phyloP scores from a whole-genome alignment of 2,113 vertebrate species.

The Origma solitaria region DNA sequence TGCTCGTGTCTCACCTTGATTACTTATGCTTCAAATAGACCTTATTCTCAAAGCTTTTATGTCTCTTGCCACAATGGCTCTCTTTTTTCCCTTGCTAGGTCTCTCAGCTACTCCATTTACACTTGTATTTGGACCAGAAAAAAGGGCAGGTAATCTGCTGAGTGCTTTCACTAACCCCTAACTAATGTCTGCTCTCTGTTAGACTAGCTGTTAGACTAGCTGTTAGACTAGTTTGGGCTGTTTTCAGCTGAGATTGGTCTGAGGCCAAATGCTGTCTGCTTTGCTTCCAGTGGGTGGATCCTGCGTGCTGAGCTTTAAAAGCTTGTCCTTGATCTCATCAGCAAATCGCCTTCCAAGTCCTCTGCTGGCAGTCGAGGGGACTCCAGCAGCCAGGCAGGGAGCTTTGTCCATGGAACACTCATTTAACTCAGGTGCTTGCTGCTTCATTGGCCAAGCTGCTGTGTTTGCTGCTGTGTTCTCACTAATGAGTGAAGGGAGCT shows the following conservation, averaged over 20 bases:
- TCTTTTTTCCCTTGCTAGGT: conserved; percentile 74
- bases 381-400: conserved; percentile 34
- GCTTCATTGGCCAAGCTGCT: not conserved
- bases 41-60: not conserved
- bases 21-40: not conserved
- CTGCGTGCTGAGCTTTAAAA: not conserved
- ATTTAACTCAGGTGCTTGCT: not conserved
- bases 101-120: conserved; percentile 73
- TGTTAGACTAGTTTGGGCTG: not conserved
- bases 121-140: conserved; percentile 75
- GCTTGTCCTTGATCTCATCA: not conserved
- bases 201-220: not conserved
- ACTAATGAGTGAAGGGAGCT: not conserved
- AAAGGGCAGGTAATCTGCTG: conserved; percentile 78
- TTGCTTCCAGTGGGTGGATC: not conserved
- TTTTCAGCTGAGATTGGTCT: not conserved
- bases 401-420: conserved; percentile 1
- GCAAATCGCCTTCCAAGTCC: not conserved
- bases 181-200: not conserved
- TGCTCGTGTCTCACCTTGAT: not conserved
- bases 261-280: not conserved
- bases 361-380: not conserved
- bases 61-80: conserved; percentile 58
- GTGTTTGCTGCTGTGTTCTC: not conserved
- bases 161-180: conserved; percentile 63